Conservation (phyloP, 2,113 vertebrate genomes). For the Phyllopteryx taeniolatus region DNA sequence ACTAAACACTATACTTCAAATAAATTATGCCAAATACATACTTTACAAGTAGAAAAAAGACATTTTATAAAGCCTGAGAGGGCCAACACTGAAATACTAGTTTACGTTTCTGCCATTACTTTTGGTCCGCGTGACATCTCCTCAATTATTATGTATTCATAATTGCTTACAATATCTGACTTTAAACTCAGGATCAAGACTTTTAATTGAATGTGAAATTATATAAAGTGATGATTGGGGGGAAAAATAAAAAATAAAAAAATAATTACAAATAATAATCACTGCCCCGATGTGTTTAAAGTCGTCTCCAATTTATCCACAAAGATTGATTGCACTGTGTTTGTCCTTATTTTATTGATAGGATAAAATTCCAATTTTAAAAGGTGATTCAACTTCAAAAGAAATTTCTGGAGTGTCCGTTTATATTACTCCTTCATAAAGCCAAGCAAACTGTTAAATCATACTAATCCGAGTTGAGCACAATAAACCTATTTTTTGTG, state of each 20-base stretch:
- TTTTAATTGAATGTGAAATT: neutral
- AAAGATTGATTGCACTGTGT: neutral
- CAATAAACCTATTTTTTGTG: neutral
- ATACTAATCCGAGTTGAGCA: neutral
- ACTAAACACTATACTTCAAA: slow-evolving; percentile 28
- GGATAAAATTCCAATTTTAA: neutral
- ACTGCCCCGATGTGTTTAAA: neutral
- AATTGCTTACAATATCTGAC: neutral
- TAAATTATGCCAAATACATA: slow-evolving; percentile 16
- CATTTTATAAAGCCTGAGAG: slow-evolving; percentile 14
- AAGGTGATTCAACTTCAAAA: neutral
- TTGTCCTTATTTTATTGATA: neutral
- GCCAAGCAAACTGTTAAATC: neutral
- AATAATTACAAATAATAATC: neutral
- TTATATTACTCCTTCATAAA: neutral
- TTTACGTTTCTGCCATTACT: slow-evolving; percentile 10
- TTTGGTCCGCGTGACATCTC: neutral
- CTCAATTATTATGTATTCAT: neutral
- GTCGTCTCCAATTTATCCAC: too few relatives aligned
- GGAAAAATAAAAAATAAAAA: too few relatives aligned
- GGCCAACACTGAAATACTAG: slow-evolving; percentile 15
- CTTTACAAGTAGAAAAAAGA: slow-evolving; percentile 22
- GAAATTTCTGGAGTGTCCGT: neutral
- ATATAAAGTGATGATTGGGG: neutral
- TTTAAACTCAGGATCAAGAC: neutral